Evolutionary conservation across 2,888 invertebrate genomes (phyloP), one percentile per base, ranked within the genome.

Genomic region (Dione juno): DNA sequence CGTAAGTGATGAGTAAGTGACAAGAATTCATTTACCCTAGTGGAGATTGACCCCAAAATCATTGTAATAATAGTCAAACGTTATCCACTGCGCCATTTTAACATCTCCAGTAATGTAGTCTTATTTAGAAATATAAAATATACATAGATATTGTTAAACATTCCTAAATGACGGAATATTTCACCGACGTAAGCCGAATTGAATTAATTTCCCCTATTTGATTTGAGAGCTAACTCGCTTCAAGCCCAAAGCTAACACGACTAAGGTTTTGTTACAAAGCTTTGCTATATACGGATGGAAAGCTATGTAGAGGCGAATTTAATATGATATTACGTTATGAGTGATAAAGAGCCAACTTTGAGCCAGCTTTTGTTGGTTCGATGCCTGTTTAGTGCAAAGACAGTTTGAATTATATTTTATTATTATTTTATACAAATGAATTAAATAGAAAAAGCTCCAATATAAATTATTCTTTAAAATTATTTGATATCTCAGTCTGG

Each of bases 141-240:
- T 19, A 50, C 16, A 50, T 21, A 28, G 52, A 14, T 28, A 53
- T 28, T 53, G 5, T 3, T 35, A 9, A 54, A 54, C 35, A 10
- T 37, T 54, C 54, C 19, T 5, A 54, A n/a, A 35, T n/a, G n/a
- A n/a, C 35, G n/a, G 35, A 54, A 54, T 35, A 54, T 35, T 54
- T n/a, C 9, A 59, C 59, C 59, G 59, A 43, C 59, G 21, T 43
- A 41, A 19, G 11, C 21, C 21, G 59, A 37, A 63, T 19, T 48
- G 63, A 63, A 63, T 63, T 63, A 63, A 63, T 63, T 63, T 63
- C 63, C 63, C 37, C 48, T 63, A 63, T 63, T 63, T 63, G 63
- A 63, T 63, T 63, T 63, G 43, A 41, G 58, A 63, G 45, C 63
- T 63, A 50, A 63, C 63, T 50, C 48, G 63, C 48, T 50, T 13